Percentiles rank a stretch among this genome's conserved stretches.
Evolutionary conservation across 2,113 vertebrate species (phyloP).

Genomic region (Brienomyrus brachyistius): DNA sequence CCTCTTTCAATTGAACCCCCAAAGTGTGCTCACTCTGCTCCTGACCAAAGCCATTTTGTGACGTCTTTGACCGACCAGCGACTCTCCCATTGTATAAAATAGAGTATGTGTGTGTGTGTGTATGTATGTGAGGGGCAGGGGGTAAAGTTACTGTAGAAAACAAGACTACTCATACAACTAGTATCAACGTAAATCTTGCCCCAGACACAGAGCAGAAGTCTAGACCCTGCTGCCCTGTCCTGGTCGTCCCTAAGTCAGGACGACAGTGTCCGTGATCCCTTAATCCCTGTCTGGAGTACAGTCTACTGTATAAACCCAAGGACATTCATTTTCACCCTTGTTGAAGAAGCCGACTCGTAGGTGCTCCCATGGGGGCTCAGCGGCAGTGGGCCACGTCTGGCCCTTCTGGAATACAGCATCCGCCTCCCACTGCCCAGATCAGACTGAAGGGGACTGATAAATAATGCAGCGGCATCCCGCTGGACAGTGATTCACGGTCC

Average conservation of each 20-base stretch:
- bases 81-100: background rate
- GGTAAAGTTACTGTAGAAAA: background rate
- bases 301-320: background rate
- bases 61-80: background rate
- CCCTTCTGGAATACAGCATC: background rate
- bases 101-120: background rate
- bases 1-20: background rate
- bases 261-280: background rate
- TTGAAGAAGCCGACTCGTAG: background rate
- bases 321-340: background rate
- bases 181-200: background rate
- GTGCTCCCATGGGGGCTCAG: background rate
- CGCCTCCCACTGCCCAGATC: no score
- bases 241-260: background rate
- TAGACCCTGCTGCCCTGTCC: background rate
- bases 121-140: background rate
- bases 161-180: background rate
- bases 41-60: background rate
- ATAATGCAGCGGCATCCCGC: background rate
- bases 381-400: background rate
- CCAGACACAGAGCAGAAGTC: background rate
- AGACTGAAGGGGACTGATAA: background rate
- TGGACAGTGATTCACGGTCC: background rate
- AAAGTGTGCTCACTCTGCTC: background rate
- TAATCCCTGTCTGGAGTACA: background rate